A percentile compares a stretch with the other conserved stretches of the same genome.
Conservation (phyloP, 2,888 invertebrate genomes). For the Xestia xanthographa region DNA sequence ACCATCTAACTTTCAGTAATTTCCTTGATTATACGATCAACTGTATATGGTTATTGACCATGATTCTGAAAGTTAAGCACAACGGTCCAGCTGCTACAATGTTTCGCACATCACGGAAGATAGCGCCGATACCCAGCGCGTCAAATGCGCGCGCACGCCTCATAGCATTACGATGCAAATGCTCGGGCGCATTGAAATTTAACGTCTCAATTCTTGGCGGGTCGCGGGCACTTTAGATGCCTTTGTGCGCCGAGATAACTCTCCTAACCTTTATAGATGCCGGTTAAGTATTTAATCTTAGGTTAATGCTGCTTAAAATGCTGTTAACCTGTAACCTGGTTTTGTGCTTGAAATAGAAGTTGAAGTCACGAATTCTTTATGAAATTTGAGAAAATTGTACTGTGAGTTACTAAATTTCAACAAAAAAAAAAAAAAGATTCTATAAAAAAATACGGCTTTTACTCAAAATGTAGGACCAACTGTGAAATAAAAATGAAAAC, state of each 20-base stretch:
- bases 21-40: slow-evolving; percentile 15
- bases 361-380: neutral
- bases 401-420: neutral
- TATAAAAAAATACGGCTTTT: neutral
- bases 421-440: neutral
- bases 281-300: slow-evolving; percentile 68
- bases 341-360: slow-evolving; percentile 2
- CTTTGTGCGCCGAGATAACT: slow-evolving; percentile 67
- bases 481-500: slow-evolving; percentile 5
- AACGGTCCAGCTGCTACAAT: slow-evolving; percentile 25
- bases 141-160: slow-evolving; percentile 73
- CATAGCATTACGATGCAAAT: slow-evolving; percentile 76
- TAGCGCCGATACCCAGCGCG: slow-evolving; percentile 54
- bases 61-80: slow-evolving; percentile 11
- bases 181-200: slow-evolving; percentile 74
- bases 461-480: neutral
- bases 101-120: slow-evolving; percentile 61
- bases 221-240: slow-evolving; percentile 67
- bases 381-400: neutral
- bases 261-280: slow-evolving; percentile 62
- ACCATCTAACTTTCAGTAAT: neutral
- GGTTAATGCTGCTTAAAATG: slow-evolving; percentile 46
- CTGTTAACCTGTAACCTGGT: slow-evolving; percentile 35
- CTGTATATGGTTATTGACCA: slow-evolving; percentile 7
- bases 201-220: slow-evolving; percentile 77